A percentile compares a stretch with the other conserved stretches of the same genome.
These are phyloP conservation scores for Ardeotis arabs DNA, from an alignment of 2,113 vertebrate species.

Conservation along the genomic window DNA sequence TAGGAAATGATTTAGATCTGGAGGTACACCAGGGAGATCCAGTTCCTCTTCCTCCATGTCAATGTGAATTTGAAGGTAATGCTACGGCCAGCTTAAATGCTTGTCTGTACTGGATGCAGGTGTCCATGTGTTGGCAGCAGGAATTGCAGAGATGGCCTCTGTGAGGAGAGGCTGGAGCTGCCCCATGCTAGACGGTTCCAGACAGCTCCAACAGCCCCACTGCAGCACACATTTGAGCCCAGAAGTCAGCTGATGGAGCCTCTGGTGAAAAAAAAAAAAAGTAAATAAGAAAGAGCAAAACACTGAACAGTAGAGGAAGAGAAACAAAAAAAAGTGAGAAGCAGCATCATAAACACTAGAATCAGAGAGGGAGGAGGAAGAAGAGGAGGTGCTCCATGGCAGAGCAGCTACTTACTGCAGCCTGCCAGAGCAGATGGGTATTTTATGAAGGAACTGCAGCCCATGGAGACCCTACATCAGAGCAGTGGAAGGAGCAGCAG, in stretches of 20 bases:
- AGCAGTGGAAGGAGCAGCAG: background rate
- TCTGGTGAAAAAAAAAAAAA: background rate
- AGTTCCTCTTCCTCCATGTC: background rate
- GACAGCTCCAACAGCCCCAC: background rate
- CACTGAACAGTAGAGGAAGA: background rate
- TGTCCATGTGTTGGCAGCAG: background rate
- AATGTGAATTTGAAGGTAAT: background rate
- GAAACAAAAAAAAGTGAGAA: background rate
- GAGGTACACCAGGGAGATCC: accelerated
- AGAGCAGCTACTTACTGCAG: background rate
- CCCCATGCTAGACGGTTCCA: background rate
- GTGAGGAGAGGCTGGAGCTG: background rate
- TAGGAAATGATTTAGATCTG: background rate
- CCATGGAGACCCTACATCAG: background rate
- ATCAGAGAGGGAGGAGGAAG: background rate
- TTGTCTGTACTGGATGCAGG: background rate
- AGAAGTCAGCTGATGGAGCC: background rate
- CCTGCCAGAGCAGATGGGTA: background rate
- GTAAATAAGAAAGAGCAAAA: background rate
- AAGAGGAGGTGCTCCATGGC: background rate
- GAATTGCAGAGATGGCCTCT: background rate
- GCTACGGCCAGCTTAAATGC: accelerated
- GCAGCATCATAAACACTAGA: background rate
- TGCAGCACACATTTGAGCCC: background rate
- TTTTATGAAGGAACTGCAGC: background rate